phyloP scores from a whole-genome alignment of 2,888 invertebrate species.

The Polymixis flavicincta region DNA sequence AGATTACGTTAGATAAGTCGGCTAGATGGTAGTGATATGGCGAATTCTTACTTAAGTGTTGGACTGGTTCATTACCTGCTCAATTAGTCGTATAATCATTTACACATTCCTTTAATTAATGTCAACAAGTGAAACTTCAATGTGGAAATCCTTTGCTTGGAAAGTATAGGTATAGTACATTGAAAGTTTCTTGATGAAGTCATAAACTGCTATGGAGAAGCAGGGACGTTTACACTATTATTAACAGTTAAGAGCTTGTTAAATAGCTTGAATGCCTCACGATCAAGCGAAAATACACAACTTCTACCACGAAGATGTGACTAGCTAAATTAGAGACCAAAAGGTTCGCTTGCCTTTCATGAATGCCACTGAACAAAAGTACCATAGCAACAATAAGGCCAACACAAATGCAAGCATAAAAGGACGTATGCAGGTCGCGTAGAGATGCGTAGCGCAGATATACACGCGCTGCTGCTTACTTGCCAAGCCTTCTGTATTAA shows the following conservation, averaged over 20 bases:
- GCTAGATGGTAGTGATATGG: conserved; percentile 40
- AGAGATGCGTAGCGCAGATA: conserved; percentile 35
- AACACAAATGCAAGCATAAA: conserved; percentile 11
- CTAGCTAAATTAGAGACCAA: neutral
- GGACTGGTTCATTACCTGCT: conserved; percentile 41
- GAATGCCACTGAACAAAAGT: conserved; percentile 6
- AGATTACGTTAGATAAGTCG: conserved; percentile 40
- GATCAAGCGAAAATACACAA: neutral
- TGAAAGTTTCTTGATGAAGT: conserved; percentile 44
- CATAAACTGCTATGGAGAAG: conserved; percentile 8
- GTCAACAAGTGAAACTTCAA: conserved; percentile 45
- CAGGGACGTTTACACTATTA: conserved; percentile 8
- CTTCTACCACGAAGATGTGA: neutral
- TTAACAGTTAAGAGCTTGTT: conserved; percentile 2
- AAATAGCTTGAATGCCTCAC: neutral
- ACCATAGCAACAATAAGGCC: conserved; percentile 17
- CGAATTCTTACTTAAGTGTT: conserved; percentile 23
- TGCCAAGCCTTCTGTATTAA: conserved; percentile 14
- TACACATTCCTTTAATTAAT: conserved; percentile 27
- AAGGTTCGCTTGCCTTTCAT: conserved; percentile 13
- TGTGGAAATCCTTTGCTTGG: conserved; percentile 45
- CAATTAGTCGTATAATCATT: conserved; percentile 44
- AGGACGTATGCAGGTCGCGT: conserved; percentile 27
- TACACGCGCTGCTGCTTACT: conserved; percentile 13
- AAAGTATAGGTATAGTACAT: conserved; percentile 28